phyloP scores from a whole-genome alignment of 2,113 vertebrate species.

The Phodopus roborovskii region DNA sequence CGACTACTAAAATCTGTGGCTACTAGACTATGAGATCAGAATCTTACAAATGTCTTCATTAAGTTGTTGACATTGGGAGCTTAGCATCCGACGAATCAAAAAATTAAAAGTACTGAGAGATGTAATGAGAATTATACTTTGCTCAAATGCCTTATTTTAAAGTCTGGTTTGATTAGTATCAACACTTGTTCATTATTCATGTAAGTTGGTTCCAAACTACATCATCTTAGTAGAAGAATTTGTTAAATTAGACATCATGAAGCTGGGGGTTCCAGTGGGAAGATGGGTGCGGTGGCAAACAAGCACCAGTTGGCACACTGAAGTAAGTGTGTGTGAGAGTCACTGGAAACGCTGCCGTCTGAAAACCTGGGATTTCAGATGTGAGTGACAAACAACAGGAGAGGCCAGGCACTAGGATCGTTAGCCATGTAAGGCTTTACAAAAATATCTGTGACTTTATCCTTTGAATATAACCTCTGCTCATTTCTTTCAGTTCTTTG shows the following conservation, averaged over 20 bases:
- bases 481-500: slow-evolving; percentile 90
- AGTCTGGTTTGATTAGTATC: slow-evolving; percentile 30
- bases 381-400: neutral
- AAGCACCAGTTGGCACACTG: neutral
- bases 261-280: neutral
- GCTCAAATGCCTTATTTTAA: slow-evolving; percentile 40
- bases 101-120: neutral
- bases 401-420: neutral
- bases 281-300: neutral
- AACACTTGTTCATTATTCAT: slow-evolving; percentile 15
- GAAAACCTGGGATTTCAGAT: slow-evolving; percentile 31
- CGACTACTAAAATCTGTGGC: neutral
- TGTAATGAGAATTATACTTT: slow-evolving; percentile 6
- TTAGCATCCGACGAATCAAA: slow-evolving; percentile 13
- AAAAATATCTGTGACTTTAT: neutral
- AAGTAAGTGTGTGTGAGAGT: neutral
- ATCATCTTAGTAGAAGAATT: slow-evolving; percentile 13
- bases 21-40: neutral
- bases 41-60: slow-evolving; percentile 44
- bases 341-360: neutral
- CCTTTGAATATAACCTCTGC: slow-evolving; percentile 75
- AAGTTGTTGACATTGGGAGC: neutral
- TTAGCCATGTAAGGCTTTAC: neutral
- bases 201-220: neutral
- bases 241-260: neutral